A percentile compares a stretch with the other conserved stretches of the same genome.
phyloP scores from a whole-genome alignment of 2,797 vertebrate genomes.

The Scolopax bukidnonensis region DNA sequence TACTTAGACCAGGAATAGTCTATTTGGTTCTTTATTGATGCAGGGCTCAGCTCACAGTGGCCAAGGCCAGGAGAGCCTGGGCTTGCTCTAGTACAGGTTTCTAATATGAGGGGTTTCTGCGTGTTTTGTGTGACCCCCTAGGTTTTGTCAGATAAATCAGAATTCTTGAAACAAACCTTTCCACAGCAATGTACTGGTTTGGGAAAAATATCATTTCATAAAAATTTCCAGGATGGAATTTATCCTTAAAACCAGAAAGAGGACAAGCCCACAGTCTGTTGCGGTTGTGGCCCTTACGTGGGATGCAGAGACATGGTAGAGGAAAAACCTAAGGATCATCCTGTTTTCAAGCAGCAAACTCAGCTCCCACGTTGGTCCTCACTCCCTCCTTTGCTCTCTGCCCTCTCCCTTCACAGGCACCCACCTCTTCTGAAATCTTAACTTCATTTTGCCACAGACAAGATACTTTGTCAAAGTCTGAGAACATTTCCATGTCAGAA shows the following conservation, averaged over 20 bases:
- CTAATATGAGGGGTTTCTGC: rapidly evolving
- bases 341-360: not conserved
- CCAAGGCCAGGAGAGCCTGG: not conserved
- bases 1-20: not conserved
- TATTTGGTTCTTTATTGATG: not conserved
- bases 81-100: not conserved
- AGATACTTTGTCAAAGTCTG: not conserved
- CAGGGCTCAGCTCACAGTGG: not conserved
- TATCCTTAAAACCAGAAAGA: not conserved
- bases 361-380: not conserved
- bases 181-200: rapidly evolving
- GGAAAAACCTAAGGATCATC: not conserved
- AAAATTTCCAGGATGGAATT: not conserved
- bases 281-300: not conserved
- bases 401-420: not conserved
- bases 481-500: rapidly evolving
- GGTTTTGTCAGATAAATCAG: not conserved
- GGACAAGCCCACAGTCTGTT: rapidly evolving
- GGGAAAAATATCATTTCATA: not conserved
- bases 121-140: rapidly evolving
- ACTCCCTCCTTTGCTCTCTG: not conserved
- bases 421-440: not conserved
- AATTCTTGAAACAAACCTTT: not conserved
- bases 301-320: not conserved
- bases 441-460: not conserved